phyloP scores from a whole-genome alignment of 2,113 vertebrate species.

The Helogale parvula region DNA sequence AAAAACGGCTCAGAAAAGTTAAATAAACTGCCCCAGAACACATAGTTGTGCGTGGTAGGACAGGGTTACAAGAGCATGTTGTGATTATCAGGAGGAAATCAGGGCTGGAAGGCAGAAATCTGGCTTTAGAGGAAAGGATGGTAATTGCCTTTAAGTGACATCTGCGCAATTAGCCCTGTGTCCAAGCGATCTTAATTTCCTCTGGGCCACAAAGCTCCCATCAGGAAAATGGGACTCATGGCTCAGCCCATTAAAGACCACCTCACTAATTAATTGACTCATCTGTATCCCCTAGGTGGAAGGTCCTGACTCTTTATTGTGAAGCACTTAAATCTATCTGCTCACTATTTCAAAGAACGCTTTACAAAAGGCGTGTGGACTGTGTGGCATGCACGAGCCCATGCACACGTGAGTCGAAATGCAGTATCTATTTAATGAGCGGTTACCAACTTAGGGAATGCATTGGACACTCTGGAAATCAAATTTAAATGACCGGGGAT shows the following conservation, averaged over 20 bases:
- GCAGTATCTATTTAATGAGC: background rate
- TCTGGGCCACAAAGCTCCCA: slow-evolving; percentile 52
- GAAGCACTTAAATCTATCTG: background rate
- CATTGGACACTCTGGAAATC: background rate
- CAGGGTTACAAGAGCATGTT: background rate
- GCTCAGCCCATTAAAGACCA: slow-evolving; percentile 29
- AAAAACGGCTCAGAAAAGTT: background rate
- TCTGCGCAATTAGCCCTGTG: slow-evolving; percentile 41
- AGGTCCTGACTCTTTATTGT: background rate
- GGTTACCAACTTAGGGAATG: background rate
- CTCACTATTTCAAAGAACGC: background rate
- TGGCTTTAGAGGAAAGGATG: background rate
- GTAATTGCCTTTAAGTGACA: slow-evolving; percentile 51
- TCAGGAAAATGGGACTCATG: slow-evolving; percentile 59
- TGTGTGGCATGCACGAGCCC: background rate
- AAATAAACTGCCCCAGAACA: background rate
- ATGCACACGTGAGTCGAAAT: background rate
- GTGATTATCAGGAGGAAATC: slow-evolving; percentile 34
- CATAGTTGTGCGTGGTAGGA: background rate
- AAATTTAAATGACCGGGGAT: slow-evolving; percentile 14
- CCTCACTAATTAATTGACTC: slow-evolving; percentile 57
- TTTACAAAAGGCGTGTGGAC: background rate
- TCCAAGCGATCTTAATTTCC: slow-evolving; percentile 59
- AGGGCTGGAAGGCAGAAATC: background rate
- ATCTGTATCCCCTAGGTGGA: background rate